Evolutionary conservation across 2,797 vertebrate species (phyloP).

Genomic region (Lemur catta): DNA sequence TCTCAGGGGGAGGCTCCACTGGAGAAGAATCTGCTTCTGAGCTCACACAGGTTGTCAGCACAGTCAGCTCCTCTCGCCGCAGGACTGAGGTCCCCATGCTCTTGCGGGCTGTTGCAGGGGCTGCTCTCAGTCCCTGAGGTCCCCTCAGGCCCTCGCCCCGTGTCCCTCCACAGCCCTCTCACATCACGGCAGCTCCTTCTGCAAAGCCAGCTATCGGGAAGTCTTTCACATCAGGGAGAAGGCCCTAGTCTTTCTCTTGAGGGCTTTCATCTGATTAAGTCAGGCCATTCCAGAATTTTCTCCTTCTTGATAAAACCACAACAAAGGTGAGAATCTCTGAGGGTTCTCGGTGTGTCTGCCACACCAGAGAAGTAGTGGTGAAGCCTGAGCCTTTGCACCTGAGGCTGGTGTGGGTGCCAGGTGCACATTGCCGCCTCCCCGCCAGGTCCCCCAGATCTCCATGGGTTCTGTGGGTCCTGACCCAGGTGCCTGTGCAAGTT

Average conservation of each 20-base stretch:
- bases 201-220: neutral
- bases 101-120: too few species aligned
- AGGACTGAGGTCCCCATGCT: neutral
- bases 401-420: neutral
- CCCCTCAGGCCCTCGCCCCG: fast-evolving
- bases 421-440: neutral
- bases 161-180: too few species aligned
- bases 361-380: neutral
- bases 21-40: too few species aligned
- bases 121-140: neutral
- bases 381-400: neutral
- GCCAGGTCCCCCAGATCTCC: fast-evolving
- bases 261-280: neutral
- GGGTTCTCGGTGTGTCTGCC: neutral
- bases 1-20: neutral
- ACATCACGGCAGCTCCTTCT: neutral
- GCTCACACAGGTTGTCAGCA: neutral
- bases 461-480: neutral
- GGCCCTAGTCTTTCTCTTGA: neutral
- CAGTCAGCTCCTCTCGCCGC: neutral
- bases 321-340: neutral
- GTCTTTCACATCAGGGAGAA: neutral
- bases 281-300: neutral
- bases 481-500: too few species aligned
- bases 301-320: neutral